These are phyloP conservation scores for Pachycephala philippinensis DNA, from an alignment of 2,113 vertebrate species.

Conservation along the genomic window DNA sequence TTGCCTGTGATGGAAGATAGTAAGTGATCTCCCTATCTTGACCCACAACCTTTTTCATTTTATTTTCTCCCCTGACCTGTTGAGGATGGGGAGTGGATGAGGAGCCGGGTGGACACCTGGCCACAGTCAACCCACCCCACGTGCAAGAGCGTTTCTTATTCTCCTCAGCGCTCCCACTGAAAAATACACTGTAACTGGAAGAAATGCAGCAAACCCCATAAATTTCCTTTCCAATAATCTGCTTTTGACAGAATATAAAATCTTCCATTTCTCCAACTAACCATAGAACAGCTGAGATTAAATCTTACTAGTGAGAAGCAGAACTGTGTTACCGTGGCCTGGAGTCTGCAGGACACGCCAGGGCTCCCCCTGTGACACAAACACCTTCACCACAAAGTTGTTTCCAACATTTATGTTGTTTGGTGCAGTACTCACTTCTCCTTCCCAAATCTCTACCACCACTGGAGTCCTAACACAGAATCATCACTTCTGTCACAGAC, in stretches of 20 bases:
- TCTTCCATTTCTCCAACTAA: background rate
- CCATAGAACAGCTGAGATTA: background rate
- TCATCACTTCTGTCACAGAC: background rate
- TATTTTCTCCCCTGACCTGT: background rate
- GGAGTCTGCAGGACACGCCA: background rate
- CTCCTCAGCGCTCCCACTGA: background rate
- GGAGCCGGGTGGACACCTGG: accelerated
- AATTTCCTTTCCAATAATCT: background rate
- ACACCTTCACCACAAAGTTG: background rate
- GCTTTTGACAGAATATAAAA: background rate
- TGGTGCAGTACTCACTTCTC: background rate
- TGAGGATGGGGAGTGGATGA: background rate
- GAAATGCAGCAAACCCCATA: background rate
- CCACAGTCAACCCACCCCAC: background rate
- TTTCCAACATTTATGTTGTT: background rate
- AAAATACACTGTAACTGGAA: conserved; percentile 7
- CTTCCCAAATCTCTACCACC: background rate
- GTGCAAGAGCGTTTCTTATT: background rate
- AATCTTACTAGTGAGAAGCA: background rate
- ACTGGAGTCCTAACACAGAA: background rate
- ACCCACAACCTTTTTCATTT: background rate
- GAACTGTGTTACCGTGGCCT: background rate
- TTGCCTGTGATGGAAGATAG: background rate
- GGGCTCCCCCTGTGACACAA: background rate
- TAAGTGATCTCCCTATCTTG: background rate